Evolutionary conservation across 2,113 vertebrate genomes (phyloP).

Genomic region (Jaculus jaculus): DNA sequence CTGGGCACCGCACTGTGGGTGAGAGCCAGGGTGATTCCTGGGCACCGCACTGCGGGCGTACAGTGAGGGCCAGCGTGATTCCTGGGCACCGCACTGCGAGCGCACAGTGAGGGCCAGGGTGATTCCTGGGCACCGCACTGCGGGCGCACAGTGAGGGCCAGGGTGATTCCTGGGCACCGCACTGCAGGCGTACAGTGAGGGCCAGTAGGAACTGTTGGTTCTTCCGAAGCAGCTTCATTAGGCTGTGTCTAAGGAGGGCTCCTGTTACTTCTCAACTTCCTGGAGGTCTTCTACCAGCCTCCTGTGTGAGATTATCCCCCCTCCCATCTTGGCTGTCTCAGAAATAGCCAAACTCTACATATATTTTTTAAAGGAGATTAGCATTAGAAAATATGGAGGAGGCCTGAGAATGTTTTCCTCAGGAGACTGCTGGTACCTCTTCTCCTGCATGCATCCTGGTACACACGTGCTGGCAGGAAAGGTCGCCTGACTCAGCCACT

Average conservation of each 20-base stretch:
- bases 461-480: neutral
- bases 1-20: neutral
- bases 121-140: no score
- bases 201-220: neutral
- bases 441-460: conserved; percentile 9
- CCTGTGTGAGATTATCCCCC: neutral
- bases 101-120: neutral
- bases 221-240: neutral
- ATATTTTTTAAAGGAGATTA: neutral
- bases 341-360: neutral
- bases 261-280: neutral
- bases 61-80: neutral
- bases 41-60: neutral
- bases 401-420: neutral
- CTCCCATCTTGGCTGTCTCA: neutral
- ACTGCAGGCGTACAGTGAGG: neutral
- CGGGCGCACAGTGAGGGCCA: no score
- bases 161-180: neutral
- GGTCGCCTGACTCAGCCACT: conserved; percentile 48
- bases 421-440: neutral
- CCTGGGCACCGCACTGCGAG: neutral
- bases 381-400: conserved; percentile 28
- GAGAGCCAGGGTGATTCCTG: no score
- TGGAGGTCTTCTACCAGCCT: neutral
- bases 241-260: neutral